phyloP scores from a whole-genome alignment of 1,140 invertebrate species.

The Drosophila leontia region DNA sequence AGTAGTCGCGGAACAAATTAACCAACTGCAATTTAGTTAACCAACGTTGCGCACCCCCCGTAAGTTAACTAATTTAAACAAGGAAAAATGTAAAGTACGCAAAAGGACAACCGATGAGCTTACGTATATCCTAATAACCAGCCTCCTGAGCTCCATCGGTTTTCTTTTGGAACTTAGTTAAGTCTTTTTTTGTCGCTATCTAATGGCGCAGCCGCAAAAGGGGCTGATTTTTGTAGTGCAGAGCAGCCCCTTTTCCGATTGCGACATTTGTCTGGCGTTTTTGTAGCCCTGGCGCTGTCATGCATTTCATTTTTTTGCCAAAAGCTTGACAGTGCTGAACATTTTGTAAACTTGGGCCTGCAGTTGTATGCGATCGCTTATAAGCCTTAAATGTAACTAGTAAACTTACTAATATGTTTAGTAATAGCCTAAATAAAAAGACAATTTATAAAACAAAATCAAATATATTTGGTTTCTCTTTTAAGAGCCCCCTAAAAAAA shows the following conservation, averaged over 20 bases:
- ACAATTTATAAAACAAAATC: slow-evolving; percentile 42
- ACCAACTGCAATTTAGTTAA: slow-evolving; percentile 67
- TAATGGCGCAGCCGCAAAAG: slow-evolving; percentile 51
- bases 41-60: slow-evolving; percentile 29
- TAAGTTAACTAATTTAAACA: slow-evolving; percentile 73
- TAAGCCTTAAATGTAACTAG: slow-evolving; percentile 73
- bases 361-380: slow-evolving; percentile 47
- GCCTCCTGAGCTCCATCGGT: slow-evolving; percentile 12
- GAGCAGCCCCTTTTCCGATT: slow-evolving; percentile 39
- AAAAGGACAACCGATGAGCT: slow-evolving; percentile 46
- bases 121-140: slow-evolving; percentile 32
- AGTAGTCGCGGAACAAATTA: slow-evolving; percentile 72
- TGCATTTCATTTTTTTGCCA: slow-evolving; percentile 64
- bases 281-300: slow-evolving; percentile 38
- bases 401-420: slow-evolving; percentile 79
- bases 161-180: slow-evolving; percentile 56
- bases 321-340: slow-evolving; percentile 56
- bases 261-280: slow-evolving; percentile 50
- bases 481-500: too few relatives aligned
- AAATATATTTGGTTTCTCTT: too few relatives aligned
- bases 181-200: slow-evolving; percentile 38
- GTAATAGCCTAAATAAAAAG: slow-evolving; percentile 75
- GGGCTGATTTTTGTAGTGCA: not conserved
- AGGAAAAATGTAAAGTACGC: slow-evolving; percentile 62
- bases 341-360: slow-evolving; percentile 46